Conservation (phyloP, 2,113 vertebrate genomes). For the Mugil cephalus region DNA sequence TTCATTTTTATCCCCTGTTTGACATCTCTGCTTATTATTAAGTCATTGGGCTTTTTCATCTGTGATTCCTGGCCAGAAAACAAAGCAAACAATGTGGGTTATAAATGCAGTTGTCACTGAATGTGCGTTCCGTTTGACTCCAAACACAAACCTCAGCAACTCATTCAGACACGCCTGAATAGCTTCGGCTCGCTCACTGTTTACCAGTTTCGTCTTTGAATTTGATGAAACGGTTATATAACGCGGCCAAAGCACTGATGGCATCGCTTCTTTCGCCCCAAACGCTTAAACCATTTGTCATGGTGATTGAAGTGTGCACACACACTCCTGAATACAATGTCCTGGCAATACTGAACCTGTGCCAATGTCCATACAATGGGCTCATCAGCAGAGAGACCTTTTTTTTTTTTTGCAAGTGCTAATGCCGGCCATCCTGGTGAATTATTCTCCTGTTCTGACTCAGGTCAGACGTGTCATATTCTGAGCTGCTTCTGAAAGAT, state of each 20-base stretch:
- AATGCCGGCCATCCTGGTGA: slow-evolving; percentile 50
- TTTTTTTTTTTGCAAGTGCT: slow-evolving; percentile 68
- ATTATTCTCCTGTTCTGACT: slow-evolving; percentile 58
- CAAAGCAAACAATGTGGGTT: slow-evolving; percentile 1
- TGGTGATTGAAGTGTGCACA: slow-evolving; percentile 45
- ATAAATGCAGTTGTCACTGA: slow-evolving; percentile 42
- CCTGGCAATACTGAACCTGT: slow-evolving; percentile 51
- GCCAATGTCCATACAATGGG: slow-evolving; percentile 61
- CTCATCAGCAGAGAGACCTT: slow-evolving; percentile 51
- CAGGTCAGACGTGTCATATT: slow-evolving; percentile 63
- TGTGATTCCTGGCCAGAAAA: slow-evolving; percentile 5
- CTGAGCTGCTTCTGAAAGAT: slow-evolving; percentile 47
- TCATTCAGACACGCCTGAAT: slow-evolving; percentile 67
- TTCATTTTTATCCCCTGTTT: not conserved
- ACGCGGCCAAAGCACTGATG: slow-evolving; percentile 48
- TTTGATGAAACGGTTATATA: slow-evolving; percentile 64
- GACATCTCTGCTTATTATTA: not conserved
- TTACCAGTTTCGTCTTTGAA: slow-evolving; percentile 62
- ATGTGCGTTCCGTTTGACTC: slow-evolving; percentile 41
- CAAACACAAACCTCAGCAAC: slow-evolving; percentile 58
- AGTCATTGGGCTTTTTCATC: slow-evolving; percentile 6
- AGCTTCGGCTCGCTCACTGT: slow-evolving; percentile 41
- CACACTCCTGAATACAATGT: slow-evolving; percentile 30
- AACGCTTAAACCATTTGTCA: slow-evolving; percentile 56
- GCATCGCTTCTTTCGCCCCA: slow-evolving; percentile 45